These are phyloP conservation scores for Tinea pellionella DNA, from an alignment of 2,888 invertebrate genomes.

Conservation along the genomic window DNA sequence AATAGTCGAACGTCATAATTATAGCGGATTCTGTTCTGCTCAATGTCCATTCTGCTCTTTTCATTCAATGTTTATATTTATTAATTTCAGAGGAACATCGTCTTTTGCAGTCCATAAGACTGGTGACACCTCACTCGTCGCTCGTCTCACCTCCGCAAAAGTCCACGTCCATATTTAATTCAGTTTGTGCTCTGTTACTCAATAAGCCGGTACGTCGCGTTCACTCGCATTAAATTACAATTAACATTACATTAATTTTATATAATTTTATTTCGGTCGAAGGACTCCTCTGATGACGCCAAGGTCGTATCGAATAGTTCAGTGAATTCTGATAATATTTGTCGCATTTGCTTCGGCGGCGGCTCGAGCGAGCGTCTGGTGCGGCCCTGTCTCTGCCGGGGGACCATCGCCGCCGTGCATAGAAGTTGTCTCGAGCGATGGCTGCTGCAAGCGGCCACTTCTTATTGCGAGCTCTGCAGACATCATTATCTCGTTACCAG, in stretches of 20 bases:
- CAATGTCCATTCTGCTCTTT: too few relatives aligned
- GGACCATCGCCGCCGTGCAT: constrained; percentile 61
- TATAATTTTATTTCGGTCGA: not conserved
- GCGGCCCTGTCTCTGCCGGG: constrained; percentile 58
- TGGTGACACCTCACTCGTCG: constrained; percentile 44
- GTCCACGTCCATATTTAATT: constrained; percentile 47
- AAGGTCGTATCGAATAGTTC: not conserved
- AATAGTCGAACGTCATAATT: too few relatives aligned
- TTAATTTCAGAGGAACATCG: constrained; percentile 19
- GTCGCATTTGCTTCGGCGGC: constrained; percentile 63
- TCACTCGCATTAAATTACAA: not conserved
- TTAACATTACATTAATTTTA: not conserved
- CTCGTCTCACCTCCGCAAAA: constrained; percentile 23
- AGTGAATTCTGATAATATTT: constrained; percentile 28
- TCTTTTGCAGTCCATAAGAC: constrained; percentile 40
- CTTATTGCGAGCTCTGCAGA: constrained; percentile 59
- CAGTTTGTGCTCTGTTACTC: constrained; percentile 54
- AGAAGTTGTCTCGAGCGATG: constrained; percentile 60
- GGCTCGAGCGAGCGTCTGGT: constrained; percentile 57
- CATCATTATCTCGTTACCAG: constrained; percentile 58
- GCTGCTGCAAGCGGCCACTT: constrained; percentile 59
- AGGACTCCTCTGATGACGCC: not conserved
- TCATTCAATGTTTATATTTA: too few relatives aligned
- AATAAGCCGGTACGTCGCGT: constrained; percentile 39
- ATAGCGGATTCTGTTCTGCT: too few relatives aligned